These are phyloP conservation scores for Hirtodrosophila alboralis DNA, from an alignment of 2,888 invertebrate genomes.

Conservation along the genomic window DNA sequence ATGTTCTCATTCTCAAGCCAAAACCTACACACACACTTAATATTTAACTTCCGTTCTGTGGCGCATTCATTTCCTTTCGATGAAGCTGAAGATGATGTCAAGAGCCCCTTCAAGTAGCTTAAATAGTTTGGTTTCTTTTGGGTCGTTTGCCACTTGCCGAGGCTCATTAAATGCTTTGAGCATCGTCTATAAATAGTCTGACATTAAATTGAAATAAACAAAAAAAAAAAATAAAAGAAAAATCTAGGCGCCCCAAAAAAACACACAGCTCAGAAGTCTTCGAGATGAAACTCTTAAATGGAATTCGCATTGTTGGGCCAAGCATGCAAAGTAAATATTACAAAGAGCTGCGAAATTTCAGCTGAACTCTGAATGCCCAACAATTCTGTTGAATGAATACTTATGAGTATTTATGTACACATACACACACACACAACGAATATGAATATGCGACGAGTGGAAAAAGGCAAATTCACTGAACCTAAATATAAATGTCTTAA, in stretches of 20 bases:
- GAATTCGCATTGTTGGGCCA: constrained; percentile 54
- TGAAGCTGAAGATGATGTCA: not conserved
- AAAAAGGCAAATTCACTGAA: constrained; percentile 34
- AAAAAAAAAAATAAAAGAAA: not conserved
- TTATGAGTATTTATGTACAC: constrained; percentile 12
- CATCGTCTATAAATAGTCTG: constrained; percentile 42
- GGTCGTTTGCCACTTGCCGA: constrained; percentile 5
- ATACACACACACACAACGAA: constrained; percentile 3
- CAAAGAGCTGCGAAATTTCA: constrained; percentile 55
- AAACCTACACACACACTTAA: constrained; percentile 16
- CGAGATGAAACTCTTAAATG: constrained; percentile 31
- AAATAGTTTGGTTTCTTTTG: constrained; percentile 34
- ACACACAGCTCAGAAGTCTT: too few species aligned
- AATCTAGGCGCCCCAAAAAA: too few species aligned
- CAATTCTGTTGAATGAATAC: constrained; percentile 16
- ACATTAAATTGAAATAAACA: not conserved
- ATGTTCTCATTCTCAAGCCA: not conserved
- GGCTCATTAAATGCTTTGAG: constrained; percentile 41
- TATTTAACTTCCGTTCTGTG: constrained; percentile 19
- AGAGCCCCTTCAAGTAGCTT: constrained; percentile 21
- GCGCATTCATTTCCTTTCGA: too few species aligned
- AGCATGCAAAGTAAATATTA: constrained; percentile 49
- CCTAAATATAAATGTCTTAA: constrained; percentile 39
- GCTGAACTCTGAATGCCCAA: constrained; percentile 11
- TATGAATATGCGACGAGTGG: constrained; percentile 23